Percentiles rank a stretch among this genome's conserved stretches.
phyloP scores from a whole-genome alignment of 2,888 invertebrate genomes.

The Ornithoptera alexandrae region DNA sequence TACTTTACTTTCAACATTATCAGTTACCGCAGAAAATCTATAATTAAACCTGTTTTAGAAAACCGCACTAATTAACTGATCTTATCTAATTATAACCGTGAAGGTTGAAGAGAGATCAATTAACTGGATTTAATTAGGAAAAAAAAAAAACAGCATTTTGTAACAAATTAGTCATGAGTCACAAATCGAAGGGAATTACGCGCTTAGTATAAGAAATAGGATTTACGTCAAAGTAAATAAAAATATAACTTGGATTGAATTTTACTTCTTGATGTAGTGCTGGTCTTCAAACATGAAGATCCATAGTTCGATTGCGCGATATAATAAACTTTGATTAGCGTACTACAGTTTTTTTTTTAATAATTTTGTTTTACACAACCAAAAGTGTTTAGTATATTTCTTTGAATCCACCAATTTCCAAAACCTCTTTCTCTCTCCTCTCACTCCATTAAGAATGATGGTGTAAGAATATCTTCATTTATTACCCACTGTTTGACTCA shows the following conservation, averaged over 20 bases:
- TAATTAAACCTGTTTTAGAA: constrained; percentile 20
- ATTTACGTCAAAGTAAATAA: not conserved
- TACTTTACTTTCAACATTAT: not conserved
- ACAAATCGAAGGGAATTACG: not conserved
- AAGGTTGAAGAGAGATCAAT: constrained; percentile 25
- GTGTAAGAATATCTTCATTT: no score
- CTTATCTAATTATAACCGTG: constrained; percentile 24
- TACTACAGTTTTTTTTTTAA: no score
- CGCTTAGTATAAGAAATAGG: no score
- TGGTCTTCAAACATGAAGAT: no score
- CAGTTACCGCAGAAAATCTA: constrained; percentile 4
- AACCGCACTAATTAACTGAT: constrained; percentile 26
- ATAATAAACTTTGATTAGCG: no score
- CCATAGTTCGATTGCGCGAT: no score
- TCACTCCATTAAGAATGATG: no score
- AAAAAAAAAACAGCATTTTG: constrained; percentile 13
- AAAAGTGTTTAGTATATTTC: no score
- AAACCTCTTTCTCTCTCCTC: no score
- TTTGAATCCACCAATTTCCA: no score
- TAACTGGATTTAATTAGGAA: constrained; percentile 1
- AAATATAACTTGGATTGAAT: not conserved
- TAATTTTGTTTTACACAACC: no score
- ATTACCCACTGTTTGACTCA: no score
- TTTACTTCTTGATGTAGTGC: not conserved
- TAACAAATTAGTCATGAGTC: constrained; percentile 19